Evolutionary conservation across 2,888 invertebrate species (phyloP).

Genomic region (Eurytoma adleriae): DNA sequence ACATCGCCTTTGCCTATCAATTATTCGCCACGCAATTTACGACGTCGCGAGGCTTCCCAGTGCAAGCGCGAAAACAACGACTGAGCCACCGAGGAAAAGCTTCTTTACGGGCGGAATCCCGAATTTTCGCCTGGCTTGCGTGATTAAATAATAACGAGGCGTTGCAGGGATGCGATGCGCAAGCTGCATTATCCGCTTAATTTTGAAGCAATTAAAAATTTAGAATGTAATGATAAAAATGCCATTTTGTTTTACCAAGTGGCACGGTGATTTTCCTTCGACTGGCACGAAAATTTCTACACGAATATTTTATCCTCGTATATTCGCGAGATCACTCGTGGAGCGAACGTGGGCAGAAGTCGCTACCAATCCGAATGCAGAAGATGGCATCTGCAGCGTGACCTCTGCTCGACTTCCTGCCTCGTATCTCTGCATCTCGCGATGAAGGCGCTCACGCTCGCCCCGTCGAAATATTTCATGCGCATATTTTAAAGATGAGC

Average conservation of each 20-base stretch:
- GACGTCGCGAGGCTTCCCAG: constrained; percentile 53
- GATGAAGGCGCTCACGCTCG: constrained; percentile 59
- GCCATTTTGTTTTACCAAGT: too few relatives aligned
- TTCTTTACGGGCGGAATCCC: too few relatives aligned
- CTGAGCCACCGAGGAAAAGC: too few relatives aligned
- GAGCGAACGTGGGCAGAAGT: constrained; percentile 32
- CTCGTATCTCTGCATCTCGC: constrained; percentile 23
- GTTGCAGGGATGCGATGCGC: too few relatives aligned
- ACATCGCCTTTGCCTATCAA: constrained; percentile 75
- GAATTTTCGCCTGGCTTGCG: too few relatives aligned
- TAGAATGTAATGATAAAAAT: too few relatives aligned
- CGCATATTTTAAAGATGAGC: constrained; percentile 74
- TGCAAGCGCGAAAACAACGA: too few relatives aligned
- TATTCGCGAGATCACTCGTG: constrained; percentile 35
- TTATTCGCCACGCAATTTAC: constrained; percentile 74
- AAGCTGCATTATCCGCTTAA: too few relatives aligned
- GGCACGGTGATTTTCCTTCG: too few relatives aligned
- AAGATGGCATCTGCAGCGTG: constrained; percentile 72
- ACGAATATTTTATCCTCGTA: not conserved
- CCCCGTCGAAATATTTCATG: constrained; percentile 70
- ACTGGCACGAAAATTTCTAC: not conserved
- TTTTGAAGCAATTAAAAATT: too few relatives aligned
- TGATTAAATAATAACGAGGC: too few relatives aligned
- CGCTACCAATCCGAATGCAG: constrained; percentile 63
- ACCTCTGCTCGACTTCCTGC: constrained; percentile 66